Base-by-base conservation (phyloP, 2,113 vertebrate genomes). In the Crotalus tigris region DNA sequence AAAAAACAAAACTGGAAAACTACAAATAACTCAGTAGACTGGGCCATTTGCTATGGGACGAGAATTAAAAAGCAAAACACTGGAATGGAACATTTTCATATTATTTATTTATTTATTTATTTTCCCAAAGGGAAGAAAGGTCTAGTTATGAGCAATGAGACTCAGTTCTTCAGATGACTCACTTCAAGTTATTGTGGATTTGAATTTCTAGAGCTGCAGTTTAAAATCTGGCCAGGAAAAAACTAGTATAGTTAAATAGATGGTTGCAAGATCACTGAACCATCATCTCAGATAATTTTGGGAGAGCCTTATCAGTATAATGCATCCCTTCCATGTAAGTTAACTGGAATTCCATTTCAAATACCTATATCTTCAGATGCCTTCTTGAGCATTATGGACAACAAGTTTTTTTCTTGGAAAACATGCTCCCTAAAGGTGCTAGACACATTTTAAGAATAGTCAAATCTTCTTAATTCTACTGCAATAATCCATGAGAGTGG, bases 71-170 rank as follows among this genome's bases (percentile, higher is more conserved):
- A 96, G 88, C 0, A 0, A 93, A 53, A 90, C 53, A 93, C 90
- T 94, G 94, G 91, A 95, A 54, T 61, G 53, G 91, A 94, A 92
- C 24, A n/a, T 92, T 95, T 94, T 92, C 91, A 89, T 95, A 91
- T 81, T 75, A 75, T 75, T n/a, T n/a, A 69, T 69, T 33, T 13
- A 33, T n/a, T 33, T 13, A 69, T 33, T 69, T 29, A 33, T 33
- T 39, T 33, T 81, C 33, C 33, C n/a, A 81, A 81, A 7, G 91
- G 93, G 94, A 94, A 59, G 57, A 53, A 53, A 94, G 51, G 0
- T 0, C 93, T 87, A 85, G 58, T 89, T 95, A 85, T n/a, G 91
- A n/a, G n/a, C 59, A 46, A 87, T 29, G 33, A n/a, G 39, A 55
- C 39, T 88, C 91, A 91, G 51, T 61, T 58, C 46, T 1, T 0